Base-by-base conservation (phyloP, 2,888 invertebrate species). In the Cryptocephalus primarius region DNA sequence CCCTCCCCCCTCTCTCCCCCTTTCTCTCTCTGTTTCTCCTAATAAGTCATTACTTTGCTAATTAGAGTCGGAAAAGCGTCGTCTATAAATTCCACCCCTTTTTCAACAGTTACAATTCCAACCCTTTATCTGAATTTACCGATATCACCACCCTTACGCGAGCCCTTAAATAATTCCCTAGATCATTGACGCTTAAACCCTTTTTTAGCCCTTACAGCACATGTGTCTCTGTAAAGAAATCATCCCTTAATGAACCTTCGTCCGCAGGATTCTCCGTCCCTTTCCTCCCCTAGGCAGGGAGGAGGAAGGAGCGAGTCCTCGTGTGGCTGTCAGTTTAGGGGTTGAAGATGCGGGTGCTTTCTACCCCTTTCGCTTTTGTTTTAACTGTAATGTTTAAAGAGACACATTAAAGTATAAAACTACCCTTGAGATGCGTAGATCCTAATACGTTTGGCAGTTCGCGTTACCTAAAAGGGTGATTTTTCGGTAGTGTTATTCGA, bases 181-280 rank as follows among this genome's bases (percentile, higher is more conserved):
- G 66, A 66, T 66, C 65, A 67, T 67, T 63, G 64, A 63, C 63
- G 65, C 60, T 62, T 60, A 62, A 64, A 63, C 64, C 66, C 65
- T 66, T 67, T 67, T 65, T 61, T 60, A 56, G 58, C 55, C 58
- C 56, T 52, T 47, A 48, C 53, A 57, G 62, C 64, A 64, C 64
- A 64, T 63, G 64, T 64, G 64, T 53, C 58, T 56, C 58, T 50
- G 52, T 49, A 50, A 55, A 55, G 56, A 55, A 56, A 50, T 52
- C 52, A 50, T 50, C 52, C 51, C 50, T 46, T 48, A 48, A 48
- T 50, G 49, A 50, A 47, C 47, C 45, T 47, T 45, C 51, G 47
- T 39, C 36, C 12, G 11, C 22, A 22, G 22, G 22, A 22, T 22
- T 39, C n/a, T 32, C 34, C 32, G 13, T 33, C 42, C 40, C 31